phyloP scores from a whole-genome alignment of 37 sponge, comb jelly and placozoan species.

The Spongilla lacustris region DNA sequence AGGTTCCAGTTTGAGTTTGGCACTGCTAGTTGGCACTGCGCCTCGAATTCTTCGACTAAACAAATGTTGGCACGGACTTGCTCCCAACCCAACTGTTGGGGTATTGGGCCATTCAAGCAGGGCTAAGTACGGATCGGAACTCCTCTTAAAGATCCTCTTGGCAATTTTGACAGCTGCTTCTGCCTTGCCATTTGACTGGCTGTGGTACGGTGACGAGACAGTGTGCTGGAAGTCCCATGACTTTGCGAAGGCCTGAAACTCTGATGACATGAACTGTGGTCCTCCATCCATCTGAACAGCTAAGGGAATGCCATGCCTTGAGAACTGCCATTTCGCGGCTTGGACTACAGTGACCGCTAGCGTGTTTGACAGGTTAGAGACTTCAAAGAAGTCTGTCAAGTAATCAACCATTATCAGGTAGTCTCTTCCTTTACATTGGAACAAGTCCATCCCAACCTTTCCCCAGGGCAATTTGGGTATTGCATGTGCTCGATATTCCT shows the following conservation, averaged over 20 bases:
- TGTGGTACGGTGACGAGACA: conserved; percentile 21
- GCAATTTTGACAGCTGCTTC: conserved; percentile 39
- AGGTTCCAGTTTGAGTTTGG: no score
- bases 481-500: conserved; percentile 11
- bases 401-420: conserved; percentile 47
- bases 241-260: no score
- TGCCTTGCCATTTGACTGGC: no score
- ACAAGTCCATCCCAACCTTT: no score
- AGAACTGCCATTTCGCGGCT: conserved; percentile 25
- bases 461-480: conserved; percentile 22
- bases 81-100: conserved; percentile 44
- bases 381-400: conserved; percentile 9
- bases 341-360: not conserved
- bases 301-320: conserved; percentile 46
- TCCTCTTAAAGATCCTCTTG: not conserved
- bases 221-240: conserved; percentile 34
- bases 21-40: not conserved
- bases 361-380: conserved; percentile 9
- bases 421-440: conserved; percentile 14
- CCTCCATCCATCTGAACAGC: no score
- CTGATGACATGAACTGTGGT: no score
- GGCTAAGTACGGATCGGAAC: conserved; percentile 21
- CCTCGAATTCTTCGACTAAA: conserved; percentile 30
- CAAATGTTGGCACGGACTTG: conserved; percentile 61
- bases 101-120: conserved; percentile 63